Evolutionary conservation across 2,797 vertebrate genomes (phyloP).

Genomic region (Cyclura pinguis): DNA sequence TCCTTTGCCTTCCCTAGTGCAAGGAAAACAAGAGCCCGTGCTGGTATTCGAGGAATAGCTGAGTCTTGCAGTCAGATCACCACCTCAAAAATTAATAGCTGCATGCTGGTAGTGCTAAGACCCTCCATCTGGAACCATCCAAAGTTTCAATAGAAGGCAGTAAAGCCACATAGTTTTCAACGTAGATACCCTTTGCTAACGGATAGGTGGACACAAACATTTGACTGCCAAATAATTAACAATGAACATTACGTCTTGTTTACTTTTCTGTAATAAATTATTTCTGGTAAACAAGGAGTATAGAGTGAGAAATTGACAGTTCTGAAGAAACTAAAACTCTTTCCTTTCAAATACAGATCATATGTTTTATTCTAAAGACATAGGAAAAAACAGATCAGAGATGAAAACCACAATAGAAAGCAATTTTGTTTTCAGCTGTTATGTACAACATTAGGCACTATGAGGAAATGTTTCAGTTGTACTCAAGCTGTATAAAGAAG

Average conservation of each 20-base stretch:
- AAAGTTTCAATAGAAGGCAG: neutral
- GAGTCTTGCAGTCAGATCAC: too few relatives aligned
- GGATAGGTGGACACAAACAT: neutral
- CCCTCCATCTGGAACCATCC: neutral
- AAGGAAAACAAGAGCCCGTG: too few relatives aligned
- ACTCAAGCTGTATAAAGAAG: slow-evolving; percentile 38
- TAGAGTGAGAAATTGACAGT: slow-evolving; percentile 52
- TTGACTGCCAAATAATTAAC: slow-evolving; percentile 45
- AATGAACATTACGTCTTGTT: slow-evolving; percentile 36
- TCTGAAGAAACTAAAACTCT: slow-evolving; percentile 49
- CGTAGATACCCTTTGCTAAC: neutral
- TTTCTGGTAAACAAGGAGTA: slow-evolving; percentile 59
- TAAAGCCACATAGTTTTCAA: neutral
- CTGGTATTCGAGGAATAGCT: too few relatives aligned
- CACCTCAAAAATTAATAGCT: neutral
- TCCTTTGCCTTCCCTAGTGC: too few relatives aligned
- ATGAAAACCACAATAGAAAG: slow-evolving; percentile 43
- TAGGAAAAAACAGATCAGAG: slow-evolving; percentile 62
- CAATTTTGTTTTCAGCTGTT: slow-evolving; percentile 54
- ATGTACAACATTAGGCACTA: slow-evolving; percentile 25
- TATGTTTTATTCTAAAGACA: slow-evolving; percentile 59
- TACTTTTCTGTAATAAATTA: slow-evolving; percentile 70
- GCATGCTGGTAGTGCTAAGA: neutral
- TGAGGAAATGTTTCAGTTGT: slow-evolving; percentile 46
- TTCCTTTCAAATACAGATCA: slow-evolving; percentile 45